phyloP scores from a whole-genome alignment of 2,888 invertebrate species.

The Drosophila paucipuncta region DNA sequence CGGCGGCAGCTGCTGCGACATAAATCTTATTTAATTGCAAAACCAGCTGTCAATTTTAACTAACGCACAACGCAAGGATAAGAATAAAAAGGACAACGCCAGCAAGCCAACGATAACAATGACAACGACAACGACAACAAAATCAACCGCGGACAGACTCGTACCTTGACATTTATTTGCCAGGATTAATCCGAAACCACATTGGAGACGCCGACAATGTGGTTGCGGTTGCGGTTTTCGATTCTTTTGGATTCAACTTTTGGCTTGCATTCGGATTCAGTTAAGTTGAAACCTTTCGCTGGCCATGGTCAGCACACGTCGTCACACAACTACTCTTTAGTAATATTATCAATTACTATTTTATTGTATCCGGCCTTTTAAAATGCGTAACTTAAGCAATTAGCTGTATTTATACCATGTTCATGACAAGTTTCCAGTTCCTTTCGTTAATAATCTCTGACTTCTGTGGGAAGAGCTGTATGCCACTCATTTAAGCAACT shows the following conservation, averaged over 20 bases:
- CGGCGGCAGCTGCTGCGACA: constrained; percentile 48
- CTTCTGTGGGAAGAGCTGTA: not conserved
- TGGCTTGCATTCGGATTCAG: constrained; percentile 51
- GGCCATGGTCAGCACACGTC: constrained; percentile 27
- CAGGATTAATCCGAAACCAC: constrained; percentile 31
- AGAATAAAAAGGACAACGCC: constrained; percentile 16
- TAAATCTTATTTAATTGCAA: constrained; percentile 81
- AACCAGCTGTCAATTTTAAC: constrained; percentile 76
- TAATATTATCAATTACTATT: not conserved
- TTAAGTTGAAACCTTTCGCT: constrained; percentile 37
- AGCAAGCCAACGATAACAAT: not conserved
- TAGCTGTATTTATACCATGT: too few relatives aligned
- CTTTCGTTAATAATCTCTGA: not conserved
- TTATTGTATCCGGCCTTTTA: not conserved
- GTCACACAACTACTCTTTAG: constrained; percentile 8
- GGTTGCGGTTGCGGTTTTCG: constrained; percentile 21
- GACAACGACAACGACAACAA: constrained; percentile 35
- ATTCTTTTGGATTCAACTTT: constrained; percentile 8
- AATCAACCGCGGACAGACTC: constrained; percentile 59
- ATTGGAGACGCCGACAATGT: constrained; percentile 24
- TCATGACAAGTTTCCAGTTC: not conserved
- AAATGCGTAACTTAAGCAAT: too few relatives aligned
- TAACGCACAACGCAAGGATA: constrained; percentile 39
- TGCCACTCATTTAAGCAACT: not conserved
- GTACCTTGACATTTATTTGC: constrained; percentile 69